Evolutionary conservation across 2,113 vertebrate species (phyloP), one percentile per base, ranked within the genome.

Genomic region (Castor canadensis): DNA sequence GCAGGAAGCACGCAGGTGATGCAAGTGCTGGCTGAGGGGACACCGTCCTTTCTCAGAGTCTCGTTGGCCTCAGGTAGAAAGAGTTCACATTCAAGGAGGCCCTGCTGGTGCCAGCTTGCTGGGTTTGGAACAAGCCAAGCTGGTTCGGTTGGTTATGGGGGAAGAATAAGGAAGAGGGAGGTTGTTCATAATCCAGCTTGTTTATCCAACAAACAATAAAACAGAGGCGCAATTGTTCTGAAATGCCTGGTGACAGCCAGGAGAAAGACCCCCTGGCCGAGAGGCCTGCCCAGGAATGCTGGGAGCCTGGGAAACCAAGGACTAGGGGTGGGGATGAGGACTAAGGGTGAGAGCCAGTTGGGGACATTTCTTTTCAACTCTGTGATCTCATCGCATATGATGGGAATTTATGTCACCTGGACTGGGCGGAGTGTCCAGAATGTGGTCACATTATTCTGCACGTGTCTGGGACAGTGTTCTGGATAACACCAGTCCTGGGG

Each of bases 211-310:
- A 89, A 88, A 96, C 95, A 94, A 67, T 77, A 11, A 66, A 64
- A 97, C 96, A 97, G 93, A 96, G 93, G 73, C 56, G 13, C 87
- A 76, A 91, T 92, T 98, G 97, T 97, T 96, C 60, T 0, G 13
- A 24, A 91, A 45, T 4, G 86, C 75, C 2, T 6, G 69, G 26
- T 6, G 4, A 66, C 8, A 3, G 47, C 85, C 52, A 3, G 56
- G 95, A 91, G 94, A 93, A 94, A 93, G 93, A 85, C 93, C 91
- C 82, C 87, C 43, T 85, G 94, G 20, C 80, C 0, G 1, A 22
- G 73, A 93, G 93, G 91, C 58, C 94, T 30, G 79, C 17, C 28
- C 93, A 96, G 49, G 97, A 97, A 97, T 92, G 88, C 20, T 0
- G 2, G 0, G 93, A 71, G 97, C 95, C 95, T 95, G 97, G 96